Base-by-base conservation (phyloP, 1,140 invertebrate genomes). In the Lineus longissimus region DNA sequence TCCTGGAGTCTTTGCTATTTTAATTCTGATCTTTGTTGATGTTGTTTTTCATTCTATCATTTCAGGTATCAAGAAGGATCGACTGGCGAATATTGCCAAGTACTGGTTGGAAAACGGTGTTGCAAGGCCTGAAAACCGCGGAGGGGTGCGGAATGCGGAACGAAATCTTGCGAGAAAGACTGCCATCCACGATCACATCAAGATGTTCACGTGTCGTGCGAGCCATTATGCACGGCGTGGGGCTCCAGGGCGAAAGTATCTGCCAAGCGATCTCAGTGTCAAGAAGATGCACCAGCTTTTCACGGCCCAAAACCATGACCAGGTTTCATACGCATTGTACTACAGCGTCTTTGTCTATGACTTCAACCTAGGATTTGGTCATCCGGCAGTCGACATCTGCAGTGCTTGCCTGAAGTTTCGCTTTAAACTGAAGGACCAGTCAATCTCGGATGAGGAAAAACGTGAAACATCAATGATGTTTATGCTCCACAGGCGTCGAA, bases 301-400 rank as follows among this genome's bases (percentile, higher is more conserved):
- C 55, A 2, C 31, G 58, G 23, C 30, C n/a, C 63, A 64, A 64
- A 59, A 60, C 33, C 23, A 64, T 60, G 56, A 6, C 11, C 36
- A 64, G 11, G 29, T 60, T 19, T 9, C 11, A 9, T 64, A 64
- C 40, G 4, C 63, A 7, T 29, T 64, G 23, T 64, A n/a, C n/a
- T 64, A 60, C 23, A 29, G 2, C 27, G 47, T 60, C 13, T 64
- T 64, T 43, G 19, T 4, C 6, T 31, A 29, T 19, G 23, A 59
- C 56, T 64, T 64, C 57, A 64, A 64, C 19, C 55, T 60, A 2
- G 56, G 41, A 59, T 64, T 64, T 60, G 63, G 63, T 17, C 63
- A 64, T 54, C 57, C 63, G 4, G 41, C 56, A 1, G 40, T 29
- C 6, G 63, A 64, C 25, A 30, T 6, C 1, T 64, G 56, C 22